Evolutionary conservation across 2,888 invertebrate genomes (phyloP), one percentile per base, ranked within the genome.

Genomic region (Sipha maydis): DNA sequence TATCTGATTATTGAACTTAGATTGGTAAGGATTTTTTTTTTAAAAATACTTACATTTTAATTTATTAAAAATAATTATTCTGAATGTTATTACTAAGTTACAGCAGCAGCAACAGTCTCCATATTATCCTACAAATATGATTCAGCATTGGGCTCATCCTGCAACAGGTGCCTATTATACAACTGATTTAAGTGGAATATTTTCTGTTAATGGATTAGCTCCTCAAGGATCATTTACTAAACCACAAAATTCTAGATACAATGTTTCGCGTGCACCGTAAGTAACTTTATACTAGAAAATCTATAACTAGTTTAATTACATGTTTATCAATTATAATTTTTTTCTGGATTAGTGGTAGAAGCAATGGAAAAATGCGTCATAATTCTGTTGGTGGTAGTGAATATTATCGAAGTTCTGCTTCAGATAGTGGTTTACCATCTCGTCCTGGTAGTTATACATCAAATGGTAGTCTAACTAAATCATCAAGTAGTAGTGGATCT

Each of bases 141-240:
- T 90, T 71, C 93, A 92, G 89, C 93, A 94, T 90, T 93, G 94
- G 93, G 80, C 82, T 41, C 92, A 92, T 90, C 92, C 93, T 84
- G 91, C 93, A 79, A 92, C 92, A 89, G 91, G 92, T 85, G 93
- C 94, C 90, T 95, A 93, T 91, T 95, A 94, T 91, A 34, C 88
- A 48, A 76, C 88, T 75, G 95, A 95, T 90, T 94, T 95, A 91
- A 93, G 94, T 90, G 93, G 94, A 91, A 94, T 96, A 90, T 95
- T 95, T 92, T 94, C 95, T 90, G 93, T 95, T 91, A 96, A 96
- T 92, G 95, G 95, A 89, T 92, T 96, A 90, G 93, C 95, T 89
- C 95, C 95, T 82, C 95, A 95, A 91, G 93, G 93, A 89, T 92
- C 94, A 85, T 95, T 94, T 91, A 91, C 92, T 89, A 94, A 94